Percentiles rank a stretch among this genome's conserved stretches.
Conservation (phyloP, 2,113 vertebrate species). For the Paradisaea rubra region DNA sequence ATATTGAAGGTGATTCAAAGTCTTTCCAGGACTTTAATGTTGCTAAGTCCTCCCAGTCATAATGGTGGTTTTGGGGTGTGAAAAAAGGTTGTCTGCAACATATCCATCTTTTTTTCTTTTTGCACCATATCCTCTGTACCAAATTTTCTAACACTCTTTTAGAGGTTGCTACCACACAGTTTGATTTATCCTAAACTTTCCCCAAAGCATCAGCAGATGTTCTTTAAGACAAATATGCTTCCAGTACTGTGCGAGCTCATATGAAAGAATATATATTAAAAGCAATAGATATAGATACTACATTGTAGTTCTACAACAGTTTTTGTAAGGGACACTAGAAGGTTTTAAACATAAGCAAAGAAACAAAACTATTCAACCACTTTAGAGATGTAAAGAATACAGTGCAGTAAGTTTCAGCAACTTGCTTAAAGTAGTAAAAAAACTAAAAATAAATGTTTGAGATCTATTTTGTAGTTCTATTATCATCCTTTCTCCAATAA, state of each 20-base stretch:
- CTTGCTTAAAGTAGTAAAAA: neutral
- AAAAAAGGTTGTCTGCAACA: neutral
- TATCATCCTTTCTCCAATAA: neutral
- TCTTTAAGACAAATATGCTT: neutral
- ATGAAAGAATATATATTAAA: neutral
- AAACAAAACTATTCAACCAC: neutral
- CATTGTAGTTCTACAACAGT: neutral
- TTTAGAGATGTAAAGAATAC: neutral
- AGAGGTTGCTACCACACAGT: neutral
- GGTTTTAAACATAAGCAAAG: neutral
- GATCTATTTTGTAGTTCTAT: neutral
- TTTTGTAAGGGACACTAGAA: neutral
- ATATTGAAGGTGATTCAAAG: neutral
- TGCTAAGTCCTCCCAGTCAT: neutral
- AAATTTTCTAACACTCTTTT: neutral
- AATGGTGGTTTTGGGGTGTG: neutral
- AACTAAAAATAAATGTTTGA: neutral
- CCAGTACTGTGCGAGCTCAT: neutral
- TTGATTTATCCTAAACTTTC: conserved; percentile 17
- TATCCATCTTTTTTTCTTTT: neutral
- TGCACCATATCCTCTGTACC: neutral
- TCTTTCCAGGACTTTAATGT: neutral
- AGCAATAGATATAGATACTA: neutral
- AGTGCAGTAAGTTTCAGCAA: neutral
- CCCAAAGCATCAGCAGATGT: neutral